Evolutionary conservation across 2,113 vertebrate species (phyloP).

Genomic region (Cnemophilus loriae): DNA sequence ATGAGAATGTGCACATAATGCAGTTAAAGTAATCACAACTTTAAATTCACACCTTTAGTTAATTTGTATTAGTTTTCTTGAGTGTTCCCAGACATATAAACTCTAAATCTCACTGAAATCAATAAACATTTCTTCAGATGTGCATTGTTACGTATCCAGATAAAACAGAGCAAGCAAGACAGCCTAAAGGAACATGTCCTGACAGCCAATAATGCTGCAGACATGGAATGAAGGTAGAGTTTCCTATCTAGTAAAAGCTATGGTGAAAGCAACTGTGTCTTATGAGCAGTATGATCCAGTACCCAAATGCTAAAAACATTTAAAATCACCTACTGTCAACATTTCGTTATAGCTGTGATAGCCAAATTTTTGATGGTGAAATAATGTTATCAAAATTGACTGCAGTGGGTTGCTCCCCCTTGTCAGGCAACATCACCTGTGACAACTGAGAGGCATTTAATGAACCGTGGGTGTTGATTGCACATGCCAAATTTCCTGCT

Average conservation of each 20-base stretch:
- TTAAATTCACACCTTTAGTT: conserved; percentile 33
- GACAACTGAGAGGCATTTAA: not conserved
- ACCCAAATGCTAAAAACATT: not conserved
- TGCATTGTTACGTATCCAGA: not conserved
- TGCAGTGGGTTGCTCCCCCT: not conserved
- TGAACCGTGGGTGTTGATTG: not conserved
- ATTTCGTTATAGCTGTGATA: not conserved
- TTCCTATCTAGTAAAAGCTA: not conserved
- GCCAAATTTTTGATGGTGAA: not conserved
- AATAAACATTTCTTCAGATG: conserved; percentile 1
- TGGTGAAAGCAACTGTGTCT: not conserved
- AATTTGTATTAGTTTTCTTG: not conserved
- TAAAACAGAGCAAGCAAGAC: not conserved
- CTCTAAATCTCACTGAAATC: not conserved
- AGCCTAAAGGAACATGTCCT: not conserved
- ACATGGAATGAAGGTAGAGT: not conserved
- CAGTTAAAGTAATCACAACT: conserved; percentile 6
- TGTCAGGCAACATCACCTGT: not conserved
- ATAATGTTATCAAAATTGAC: conserved; percentile 3
- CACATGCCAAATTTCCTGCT: not conserved
- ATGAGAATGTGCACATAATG: conserved; percentile 8
- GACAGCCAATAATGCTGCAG: not conserved
- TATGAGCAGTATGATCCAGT: not conserved
- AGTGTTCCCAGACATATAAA: not conserved
- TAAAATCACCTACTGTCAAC: not conserved